A percentile compares a stretch with the other conserved stretches of the same genome.
phyloP scores from a whole-genome alignment of 2,113 vertebrate species.

The Machaerirhynchus nigripectus region DNA sequence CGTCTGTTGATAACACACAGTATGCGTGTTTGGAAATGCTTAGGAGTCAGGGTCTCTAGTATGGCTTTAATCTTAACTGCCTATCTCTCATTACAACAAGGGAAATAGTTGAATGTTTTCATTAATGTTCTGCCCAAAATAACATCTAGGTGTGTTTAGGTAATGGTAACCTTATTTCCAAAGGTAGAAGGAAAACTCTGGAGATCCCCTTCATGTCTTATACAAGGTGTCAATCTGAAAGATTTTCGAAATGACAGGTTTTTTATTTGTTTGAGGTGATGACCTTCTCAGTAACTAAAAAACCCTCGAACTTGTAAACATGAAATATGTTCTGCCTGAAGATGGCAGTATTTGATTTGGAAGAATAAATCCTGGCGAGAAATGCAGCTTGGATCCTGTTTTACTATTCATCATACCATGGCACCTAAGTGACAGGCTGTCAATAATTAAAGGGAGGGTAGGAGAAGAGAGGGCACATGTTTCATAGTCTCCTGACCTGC shows the following conservation, averaged over 20 bases:
- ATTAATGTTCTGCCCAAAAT: neutral
- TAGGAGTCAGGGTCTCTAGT: neutral
- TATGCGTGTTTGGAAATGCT: neutral
- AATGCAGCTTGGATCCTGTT: neutral
- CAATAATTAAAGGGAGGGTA: neutral
- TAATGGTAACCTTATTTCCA: neutral
- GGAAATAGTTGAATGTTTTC: neutral
- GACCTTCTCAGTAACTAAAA: neutral
- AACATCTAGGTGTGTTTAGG: neutral
- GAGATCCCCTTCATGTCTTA: neutral
- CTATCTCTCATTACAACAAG: neutral
- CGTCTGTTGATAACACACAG: neutral
- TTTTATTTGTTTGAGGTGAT: neutral
- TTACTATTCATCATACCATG: neutral
- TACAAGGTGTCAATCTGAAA: neutral
- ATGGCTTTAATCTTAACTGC: neutral
- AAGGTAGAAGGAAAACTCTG: neutral
- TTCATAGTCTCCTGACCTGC: conserved; percentile 47
- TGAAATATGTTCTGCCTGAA: neutral
- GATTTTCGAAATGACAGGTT: neutral
- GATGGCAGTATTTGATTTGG: conserved; percentile 60
- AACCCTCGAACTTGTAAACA: neutral
- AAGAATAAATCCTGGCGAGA: neutral
- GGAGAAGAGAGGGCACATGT: conserved; percentile 1
- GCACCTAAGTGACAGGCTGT: conserved; percentile 2